Percentiles rank a stretch among this genome's conserved stretches.
Evolutionary conservation across 1,140 invertebrate genomes (phyloP).

Genomic region (Lerema accius): DNA sequence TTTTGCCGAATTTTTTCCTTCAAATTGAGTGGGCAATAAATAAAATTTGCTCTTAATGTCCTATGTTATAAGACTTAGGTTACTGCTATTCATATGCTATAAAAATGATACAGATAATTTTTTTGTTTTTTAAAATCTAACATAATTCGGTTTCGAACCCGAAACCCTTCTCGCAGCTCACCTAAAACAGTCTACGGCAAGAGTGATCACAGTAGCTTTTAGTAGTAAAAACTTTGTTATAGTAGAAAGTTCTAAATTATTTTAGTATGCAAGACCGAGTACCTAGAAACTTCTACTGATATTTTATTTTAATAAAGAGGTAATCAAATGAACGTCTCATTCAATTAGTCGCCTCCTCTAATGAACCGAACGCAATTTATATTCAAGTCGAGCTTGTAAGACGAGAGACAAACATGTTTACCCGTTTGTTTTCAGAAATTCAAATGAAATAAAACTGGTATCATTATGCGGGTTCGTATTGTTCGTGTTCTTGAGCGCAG

Average conservation of each 20-base stretch:
- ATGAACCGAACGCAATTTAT: constrained; percentile 39
- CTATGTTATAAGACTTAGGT: neutral
- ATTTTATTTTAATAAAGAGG: constrained; percentile 18
- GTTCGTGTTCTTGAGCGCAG: constrained; percentile 42
- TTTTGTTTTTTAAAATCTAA: too few species aligned
- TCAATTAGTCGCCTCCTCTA: constrained; percentile 30
- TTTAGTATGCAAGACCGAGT: constrained; percentile 4
- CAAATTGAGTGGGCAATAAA: constrained; percentile 54
- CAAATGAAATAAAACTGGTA: constrained; percentile 44
- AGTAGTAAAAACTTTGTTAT: too few species aligned
- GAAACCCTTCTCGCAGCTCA: too few species aligned
- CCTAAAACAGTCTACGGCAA: too few species aligned
- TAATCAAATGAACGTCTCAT: constrained; percentile 26
- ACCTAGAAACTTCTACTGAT: constrained; percentile 5
- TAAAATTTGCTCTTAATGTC: constrained; percentile 39
- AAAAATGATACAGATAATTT: too few species aligned
- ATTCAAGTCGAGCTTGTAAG: constrained; percentile 41
- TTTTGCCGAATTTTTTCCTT: constrained; percentile 56
- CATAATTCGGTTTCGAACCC: too few species aligned
- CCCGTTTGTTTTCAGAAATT: constrained; percentile 55
- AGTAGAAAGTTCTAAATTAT: too few species aligned
- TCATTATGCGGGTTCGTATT: constrained; percentile 47
- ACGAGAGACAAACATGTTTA: constrained; percentile 62
- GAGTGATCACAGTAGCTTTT: too few species aligned
- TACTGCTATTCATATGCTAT: neutral